Evolutionary conservation across 1,140 invertebrate species (phyloP).

Genomic region (Triops longicaudatus): DNA sequence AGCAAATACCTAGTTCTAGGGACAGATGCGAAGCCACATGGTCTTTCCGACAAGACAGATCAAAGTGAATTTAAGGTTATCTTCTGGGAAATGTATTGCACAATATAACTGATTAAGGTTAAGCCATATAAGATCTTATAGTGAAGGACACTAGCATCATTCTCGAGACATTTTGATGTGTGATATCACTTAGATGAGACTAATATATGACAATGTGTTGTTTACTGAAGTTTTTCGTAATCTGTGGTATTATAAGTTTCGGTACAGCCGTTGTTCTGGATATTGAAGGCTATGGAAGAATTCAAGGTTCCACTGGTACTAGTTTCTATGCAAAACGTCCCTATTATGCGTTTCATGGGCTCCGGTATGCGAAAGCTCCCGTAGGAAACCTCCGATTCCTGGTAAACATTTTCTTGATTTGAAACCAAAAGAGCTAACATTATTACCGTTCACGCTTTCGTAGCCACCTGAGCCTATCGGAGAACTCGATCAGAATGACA

Average conservation of each 20-base stretch:
- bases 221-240: background rate
- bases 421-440: background rate
- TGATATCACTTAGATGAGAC: too few species aligned
- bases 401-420: background rate
- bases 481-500: slow-evolving; percentile 13
- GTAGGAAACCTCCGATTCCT: background rate
- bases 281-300: background rate
- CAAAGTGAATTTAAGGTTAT: too few species aligned
- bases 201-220: too few species aligned
- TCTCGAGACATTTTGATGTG: too few species aligned
- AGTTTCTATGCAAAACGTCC: background rate
- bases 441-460: background rate
- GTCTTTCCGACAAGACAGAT: too few species aligned
- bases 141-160: too few species aligned
- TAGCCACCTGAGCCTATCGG: slow-evolving; percentile 21
- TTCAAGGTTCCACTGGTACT: background rate
- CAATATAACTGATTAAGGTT: too few species aligned
- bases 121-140: too few species aligned
- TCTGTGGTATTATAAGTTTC: background rate
- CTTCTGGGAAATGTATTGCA: too few species aligned
- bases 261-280: background rate
- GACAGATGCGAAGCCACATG: too few species aligned
- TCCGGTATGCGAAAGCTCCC: slow-evolving; percentile 4
- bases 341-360: background rate
- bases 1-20: too few species aligned